These are phyloP conservation scores for Amphipyra berbera DNA, from an alignment of 2,888 invertebrate species.

Conservation along the genomic window DNA sequence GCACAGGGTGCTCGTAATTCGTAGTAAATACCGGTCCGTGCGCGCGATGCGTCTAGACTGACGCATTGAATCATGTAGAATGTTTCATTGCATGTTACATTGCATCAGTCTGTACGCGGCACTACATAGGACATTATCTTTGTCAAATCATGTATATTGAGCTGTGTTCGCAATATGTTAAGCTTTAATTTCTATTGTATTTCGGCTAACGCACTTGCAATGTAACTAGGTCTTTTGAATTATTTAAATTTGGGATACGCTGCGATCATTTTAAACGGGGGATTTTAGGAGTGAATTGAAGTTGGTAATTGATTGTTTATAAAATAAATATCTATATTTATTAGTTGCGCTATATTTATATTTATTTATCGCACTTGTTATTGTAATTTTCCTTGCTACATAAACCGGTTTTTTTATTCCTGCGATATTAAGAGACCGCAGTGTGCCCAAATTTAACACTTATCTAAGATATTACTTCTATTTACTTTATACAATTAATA, in stretches of 20 bases:
- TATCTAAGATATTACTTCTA: conserved; percentile 17
- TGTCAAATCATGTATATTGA: conserved; percentile 33
- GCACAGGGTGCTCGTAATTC: no score
- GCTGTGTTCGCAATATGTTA: conserved; percentile 47
- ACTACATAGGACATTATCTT: neutral
- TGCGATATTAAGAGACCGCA: conserved; percentile 2
- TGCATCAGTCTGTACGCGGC: no score
- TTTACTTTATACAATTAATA: conserved; percentile 5
- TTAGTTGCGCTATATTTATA: no score
- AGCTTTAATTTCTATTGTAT: conserved; percentile 52
- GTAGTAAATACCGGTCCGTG: no score
- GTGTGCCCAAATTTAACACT: conserved; percentile 11
- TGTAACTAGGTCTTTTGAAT: conserved; percentile 10
- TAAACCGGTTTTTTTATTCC: neutral
- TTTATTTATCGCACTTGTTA: no score
- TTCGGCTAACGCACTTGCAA: conserved; percentile 29
- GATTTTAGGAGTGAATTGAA: no score
- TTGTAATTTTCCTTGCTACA: no score
- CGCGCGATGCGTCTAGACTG: no score
- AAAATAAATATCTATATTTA: no score
- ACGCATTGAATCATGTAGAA: no score
- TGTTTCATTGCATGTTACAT: no score
- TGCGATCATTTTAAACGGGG: conserved; percentile 4
- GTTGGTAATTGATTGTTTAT: no score
- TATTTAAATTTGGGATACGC: conserved; percentile 15